Evolutionary conservation across 2,113 vertebrate species (phyloP), one percentile per base, ranked within the genome.

Genomic region (Phyllostomus hastatus): DNA sequence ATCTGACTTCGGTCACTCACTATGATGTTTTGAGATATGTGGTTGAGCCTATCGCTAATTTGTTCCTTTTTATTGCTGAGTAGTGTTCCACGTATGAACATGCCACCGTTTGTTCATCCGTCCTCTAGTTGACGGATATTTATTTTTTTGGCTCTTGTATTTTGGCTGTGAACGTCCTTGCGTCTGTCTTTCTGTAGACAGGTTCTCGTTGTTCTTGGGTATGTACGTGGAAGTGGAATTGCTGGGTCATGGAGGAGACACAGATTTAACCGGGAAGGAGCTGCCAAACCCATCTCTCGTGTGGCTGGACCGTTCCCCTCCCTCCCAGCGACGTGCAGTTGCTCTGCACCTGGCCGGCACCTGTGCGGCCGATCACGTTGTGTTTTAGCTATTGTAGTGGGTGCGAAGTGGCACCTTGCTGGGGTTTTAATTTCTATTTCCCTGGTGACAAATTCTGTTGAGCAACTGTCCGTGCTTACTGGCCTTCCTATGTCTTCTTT

Each of bases 1-100:
- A 11, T 52, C 14, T 48, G 57, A 64, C 50, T 83, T 83, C 15
- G 52, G 35, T 61, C 90, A 38, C 59, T 59, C 73, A 54, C 0
- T 22, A 28, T 10, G 8, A 33, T 20, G 2, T 48, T 38, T 24
- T 52, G 69, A 69, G 84, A 54, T 43, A 6, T 0, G 24, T 16
- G 15, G 19, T 24, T 4, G 26, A 10, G 11, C 2, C 20, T 24
- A 1, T n/a, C 20, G 7, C 4, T 7, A 28, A 61, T 5, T 16
- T 38, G 26, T 14, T 64, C 41, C 33, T 67, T 38, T 22, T 8
- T 22, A 15, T 81, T 24, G 57, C 57, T 26, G 54, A 64, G 6
- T 57, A 48, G 24, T 67, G 20, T 46, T 70, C 59, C 48, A 10
- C 4, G 43, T 35, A 50, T 20, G 50, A 31, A 5, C 46, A 41